Conservation (phyloP, 35 echinoderm and acorn worm genomes). For the Heliocidaris tuberculata region DNA sequence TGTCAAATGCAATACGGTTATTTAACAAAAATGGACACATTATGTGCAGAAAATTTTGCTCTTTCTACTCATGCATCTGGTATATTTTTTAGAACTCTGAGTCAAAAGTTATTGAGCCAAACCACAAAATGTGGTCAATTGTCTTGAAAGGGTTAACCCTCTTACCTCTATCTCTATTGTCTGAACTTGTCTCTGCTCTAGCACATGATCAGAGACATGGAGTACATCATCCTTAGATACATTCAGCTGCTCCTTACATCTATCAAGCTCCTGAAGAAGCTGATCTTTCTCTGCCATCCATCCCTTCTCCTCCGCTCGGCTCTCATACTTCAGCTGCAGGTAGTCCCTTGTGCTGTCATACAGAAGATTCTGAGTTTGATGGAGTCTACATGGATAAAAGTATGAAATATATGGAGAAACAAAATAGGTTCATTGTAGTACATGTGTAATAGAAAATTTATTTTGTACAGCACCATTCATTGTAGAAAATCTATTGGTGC, state of each 20-base stretch:
- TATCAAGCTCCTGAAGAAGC: slow-evolving; percentile 83
- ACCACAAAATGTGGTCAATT: too few species aligned
- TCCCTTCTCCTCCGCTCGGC: slow-evolving; percentile 69
- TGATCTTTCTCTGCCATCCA: slow-evolving; percentile 97
- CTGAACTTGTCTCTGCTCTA: slow-evolving; percentile 80
- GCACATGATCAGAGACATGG: slow-evolving; percentile 72
- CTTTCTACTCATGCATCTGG: too few species aligned
- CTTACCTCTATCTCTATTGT: slow-evolving; percentile 82
- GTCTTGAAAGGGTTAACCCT: too few species aligned
- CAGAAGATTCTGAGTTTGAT: slow-evolving; percentile 85
- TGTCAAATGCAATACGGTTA: too few species aligned
- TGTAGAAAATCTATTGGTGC: not conserved
- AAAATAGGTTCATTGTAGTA: not conserved
- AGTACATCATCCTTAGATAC: slow-evolving; percentile 90
- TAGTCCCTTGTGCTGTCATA: slow-evolving; percentile 97
- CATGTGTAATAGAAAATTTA: too few species aligned
- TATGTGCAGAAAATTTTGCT: too few species aligned
- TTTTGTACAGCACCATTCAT: not conserved
- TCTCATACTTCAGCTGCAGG: slow-evolving; percentile 88
- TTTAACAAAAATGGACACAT: too few species aligned
- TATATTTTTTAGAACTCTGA: too few species aligned
- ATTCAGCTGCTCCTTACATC: slow-evolving; percentile 88
- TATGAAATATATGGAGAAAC: not conserved
- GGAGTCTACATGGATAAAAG: slow-evolving; percentile 55
- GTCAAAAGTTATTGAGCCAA: too few species aligned